These are phyloP conservation scores for Urocolius indicus DNA, from an alignment of 2,113 vertebrate genomes.

Conservation along the genomic window DNA sequence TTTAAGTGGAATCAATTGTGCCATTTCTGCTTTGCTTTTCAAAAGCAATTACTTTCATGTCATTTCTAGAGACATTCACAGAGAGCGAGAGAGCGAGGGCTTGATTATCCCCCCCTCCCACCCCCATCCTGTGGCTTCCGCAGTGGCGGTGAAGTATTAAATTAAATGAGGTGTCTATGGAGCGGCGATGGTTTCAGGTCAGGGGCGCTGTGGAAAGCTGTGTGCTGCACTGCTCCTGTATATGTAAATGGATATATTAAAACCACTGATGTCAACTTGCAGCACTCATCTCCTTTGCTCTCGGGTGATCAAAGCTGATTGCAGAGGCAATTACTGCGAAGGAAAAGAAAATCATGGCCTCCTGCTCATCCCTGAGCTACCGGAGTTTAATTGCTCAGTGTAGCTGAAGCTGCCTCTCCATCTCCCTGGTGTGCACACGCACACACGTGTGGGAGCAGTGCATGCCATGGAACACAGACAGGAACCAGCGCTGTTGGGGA, in stretches of 20 bases:
- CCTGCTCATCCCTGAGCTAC: slow-evolving; percentile 81
- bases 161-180: slow-evolving; percentile 94
- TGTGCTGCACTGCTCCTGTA: slow-evolving; percentile 66
- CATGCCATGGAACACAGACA: not conserved
- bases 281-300: slow-evolving; percentile 79
- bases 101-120: slow-evolving; percentile 90
- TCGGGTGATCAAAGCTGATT: slow-evolving; percentile 85
- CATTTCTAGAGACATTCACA: slow-evolving; percentile 90
- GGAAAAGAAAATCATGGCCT: slow-evolving; percentile 79
- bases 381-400: slow-evolving; percentile 91
- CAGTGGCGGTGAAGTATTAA: slow-evolving; percentile 88
- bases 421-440: slow-evolving; percentile 57
- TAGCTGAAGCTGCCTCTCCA: slow-evolving; percentile 81
- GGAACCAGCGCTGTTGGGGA: not conserved
- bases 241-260: slow-evolving; percentile 84
- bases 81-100: slow-evolving; percentile 77
- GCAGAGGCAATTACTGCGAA: slow-evolving; percentile 86
- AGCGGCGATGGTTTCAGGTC: slow-evolving; percentile 86
- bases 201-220: slow-evolving; percentile 75
- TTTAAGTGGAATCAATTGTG: slow-evolving; percentile 89
- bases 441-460: not conserved
- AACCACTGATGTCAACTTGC: slow-evolving; percentile 83
- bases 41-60: slow-evolving; percentile 93
- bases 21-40: slow-evolving; percentile 87
- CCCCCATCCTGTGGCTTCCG: slow-evolving; percentile 80